These are phyloP conservation scores for Semotilus atromaculatus DNA, from an alignment of 2,797 vertebrate species.

Conservation along the genomic window DNA sequence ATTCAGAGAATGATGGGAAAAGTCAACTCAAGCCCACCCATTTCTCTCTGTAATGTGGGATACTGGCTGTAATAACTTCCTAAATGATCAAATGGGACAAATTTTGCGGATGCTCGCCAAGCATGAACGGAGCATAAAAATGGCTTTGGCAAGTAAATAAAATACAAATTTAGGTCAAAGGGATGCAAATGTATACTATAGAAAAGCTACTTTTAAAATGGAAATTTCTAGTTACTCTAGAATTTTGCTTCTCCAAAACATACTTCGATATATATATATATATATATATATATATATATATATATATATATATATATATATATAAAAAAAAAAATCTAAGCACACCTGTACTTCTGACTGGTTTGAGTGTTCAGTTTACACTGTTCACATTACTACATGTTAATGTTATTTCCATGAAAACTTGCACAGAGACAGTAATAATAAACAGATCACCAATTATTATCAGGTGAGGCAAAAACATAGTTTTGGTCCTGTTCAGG, in stretches of 20 bases:
- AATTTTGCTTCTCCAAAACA: not conserved
- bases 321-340: not conserved
- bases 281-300: too few relatives aligned
- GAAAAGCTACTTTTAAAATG: too few relatives aligned
- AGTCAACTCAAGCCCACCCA: not conserved
- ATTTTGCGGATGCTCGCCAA: not conserved
- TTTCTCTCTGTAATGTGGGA: not conserved
- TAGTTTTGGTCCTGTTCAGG: not conserved
- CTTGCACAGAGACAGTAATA: not conserved
- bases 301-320: too few relatives aligned
- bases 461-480: not conserved
- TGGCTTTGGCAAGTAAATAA: too few relatives aligned
- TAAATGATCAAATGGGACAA: not conserved
- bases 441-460: not conserved
- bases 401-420: not conserved
- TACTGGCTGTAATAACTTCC: not conserved
- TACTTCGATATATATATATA: too few relatives aligned
- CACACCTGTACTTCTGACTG: not conserved
- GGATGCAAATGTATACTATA: too few relatives aligned
- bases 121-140: not conserved
- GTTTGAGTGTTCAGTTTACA: not conserved
- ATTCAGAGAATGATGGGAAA: conserved; percentile 1
- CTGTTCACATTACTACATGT: not conserved
- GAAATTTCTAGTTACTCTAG: not conserved
- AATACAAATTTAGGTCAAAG: too few relatives aligned